These are phyloP conservation scores for Oncopeltus fasciatus DNA, from an alignment of 1,140 invertebrate species.

Conservation along the genomic window DNA sequence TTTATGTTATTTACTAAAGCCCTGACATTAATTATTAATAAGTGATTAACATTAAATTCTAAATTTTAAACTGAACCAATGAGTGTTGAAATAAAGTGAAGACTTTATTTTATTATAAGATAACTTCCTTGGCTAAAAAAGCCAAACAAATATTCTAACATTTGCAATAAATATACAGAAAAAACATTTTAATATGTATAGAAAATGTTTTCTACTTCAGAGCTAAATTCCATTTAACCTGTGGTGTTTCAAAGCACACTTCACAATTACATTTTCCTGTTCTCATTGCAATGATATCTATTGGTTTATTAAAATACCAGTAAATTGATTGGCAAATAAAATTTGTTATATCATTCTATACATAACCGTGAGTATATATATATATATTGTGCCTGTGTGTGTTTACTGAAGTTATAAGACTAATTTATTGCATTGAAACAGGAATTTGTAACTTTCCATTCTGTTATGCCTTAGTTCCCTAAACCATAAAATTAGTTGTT, in stretches of 20 bases:
- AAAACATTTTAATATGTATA: not conserved
- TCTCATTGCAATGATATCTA: not conserved
- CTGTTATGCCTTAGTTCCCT: not conserved
- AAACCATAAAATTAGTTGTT: not conserved
- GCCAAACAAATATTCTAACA: slow-evolving; percentile 1
- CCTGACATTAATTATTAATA: not conserved
- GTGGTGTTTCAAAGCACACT: not conserved
- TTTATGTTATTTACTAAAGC: not conserved
- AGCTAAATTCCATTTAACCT: not conserved
- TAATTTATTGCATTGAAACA: slow-evolving; percentile 1
- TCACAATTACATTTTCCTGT: not conserved
- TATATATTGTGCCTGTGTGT: not conserved
- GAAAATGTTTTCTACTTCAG: not conserved
- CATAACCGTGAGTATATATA: not conserved
- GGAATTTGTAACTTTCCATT: not conserved
- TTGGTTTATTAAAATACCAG: no score
- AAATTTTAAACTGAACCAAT: slow-evolving; percentile 4
- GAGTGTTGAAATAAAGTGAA: not conserved
- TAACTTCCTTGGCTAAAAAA: not conserved
- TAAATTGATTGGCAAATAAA: no score
- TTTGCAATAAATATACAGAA: not conserved
- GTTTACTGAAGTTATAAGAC: no score
- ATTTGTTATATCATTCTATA: no score
- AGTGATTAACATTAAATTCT: not conserved
- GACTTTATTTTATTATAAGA: slow-evolving; percentile 5